phyloP scores from a whole-genome alignment of 2,888 invertebrate genomes.

The Pemphredon lugubris region DNA sequence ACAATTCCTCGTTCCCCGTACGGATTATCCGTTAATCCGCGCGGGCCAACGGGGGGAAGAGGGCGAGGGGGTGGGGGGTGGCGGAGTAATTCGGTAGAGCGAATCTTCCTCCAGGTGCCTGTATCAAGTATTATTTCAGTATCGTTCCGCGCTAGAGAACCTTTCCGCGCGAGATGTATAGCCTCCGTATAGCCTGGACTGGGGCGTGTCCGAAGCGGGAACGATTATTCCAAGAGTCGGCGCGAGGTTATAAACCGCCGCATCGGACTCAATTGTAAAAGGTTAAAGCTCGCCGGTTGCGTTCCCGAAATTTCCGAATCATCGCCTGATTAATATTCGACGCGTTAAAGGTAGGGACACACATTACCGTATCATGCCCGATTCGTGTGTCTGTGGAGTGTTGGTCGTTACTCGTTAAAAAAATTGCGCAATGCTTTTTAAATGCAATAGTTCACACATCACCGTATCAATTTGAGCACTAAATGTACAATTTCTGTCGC shows the following conservation, averaged over 20 bases:
- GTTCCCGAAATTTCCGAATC: too few species aligned
- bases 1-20: slow-evolving; percentile 78
- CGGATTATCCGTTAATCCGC: slow-evolving; percentile 80
- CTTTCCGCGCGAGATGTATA: slow-evolving; percentile 44
- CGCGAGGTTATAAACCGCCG: background rate
- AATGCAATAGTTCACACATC: too few species aligned
- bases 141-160: slow-evolving; percentile 66
- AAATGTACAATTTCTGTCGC: too few species aligned
- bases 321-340: too few species aligned
- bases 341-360: too few species aligned
- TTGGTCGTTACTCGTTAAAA: too few species aligned
- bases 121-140: slow-evolving; percentile 80
- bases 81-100: slow-evolving; percentile 64
- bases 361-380: too few species aligned
- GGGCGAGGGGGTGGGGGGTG: slow-evolving; percentile 64
- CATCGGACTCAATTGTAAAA: background rate
- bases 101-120: slow-evolving; percentile 75
- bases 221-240: slow-evolving; percentile 46
- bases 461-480: too few species aligned
- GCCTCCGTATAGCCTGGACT: slow-evolving; percentile 18
- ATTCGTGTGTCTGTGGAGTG: too few species aligned
- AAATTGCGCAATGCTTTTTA: too few species aligned
- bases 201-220: slow-evolving; percentile 24
- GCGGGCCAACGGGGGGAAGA: slow-evolving; percentile 65
- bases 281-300: too few species aligned